Evolutionary conservation across 2,888 invertebrate species (phyloP), one percentile per base, ranked within the genome.

Genomic region (Endotricha flammealis): DNA sequence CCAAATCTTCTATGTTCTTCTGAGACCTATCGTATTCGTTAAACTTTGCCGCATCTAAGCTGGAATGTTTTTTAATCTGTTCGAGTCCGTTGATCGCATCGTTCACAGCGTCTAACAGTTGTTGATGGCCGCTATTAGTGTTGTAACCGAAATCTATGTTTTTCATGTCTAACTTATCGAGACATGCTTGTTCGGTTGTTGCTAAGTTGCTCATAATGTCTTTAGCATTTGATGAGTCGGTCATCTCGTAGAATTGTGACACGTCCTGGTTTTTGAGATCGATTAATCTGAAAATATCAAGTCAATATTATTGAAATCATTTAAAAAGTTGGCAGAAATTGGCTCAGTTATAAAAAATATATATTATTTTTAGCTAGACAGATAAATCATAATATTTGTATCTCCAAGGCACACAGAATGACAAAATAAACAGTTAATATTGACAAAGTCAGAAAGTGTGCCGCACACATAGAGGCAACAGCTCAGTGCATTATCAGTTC

Each of bases 101-200:
- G 0, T 68, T 74, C 0, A 87, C 79, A 0, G 83, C 81, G 1
- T 85, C 78, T 1, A 85, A 30, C 0, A 87, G 42, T 35, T 85
- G 76, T 28, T 72, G 64, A 34, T 82, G 82, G 0, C 85, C 83
- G 0, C 63, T 66, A 0, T 63, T 57, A 12, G 77, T 67, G 12
- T 70, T 48, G 32, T 70, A 82, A 0, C 86, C 87, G 31, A 86
- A 76, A 16, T 85, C 78, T 0, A 87, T 61, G 6, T 82, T 78
- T 36, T 71, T 77, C 0, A 73, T 66, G 13, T 73, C 60, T 0
- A 87, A 48, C 32, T 64, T 74, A 42, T 87, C 69, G 0, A 86
- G 51, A 25, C 56, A 65, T 0, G 56, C 50, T 39, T 78, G 65
- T 44, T 81, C 77, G 0, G 66, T 61, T 0, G 37, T 24, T 0